Percentiles rank a stretch among this genome's conserved stretches.
These are phyloP conservation scores for Ligdia adustata DNA, from an alignment of 2,888 invertebrate genomes.

Conservation along the genomic window DNA sequence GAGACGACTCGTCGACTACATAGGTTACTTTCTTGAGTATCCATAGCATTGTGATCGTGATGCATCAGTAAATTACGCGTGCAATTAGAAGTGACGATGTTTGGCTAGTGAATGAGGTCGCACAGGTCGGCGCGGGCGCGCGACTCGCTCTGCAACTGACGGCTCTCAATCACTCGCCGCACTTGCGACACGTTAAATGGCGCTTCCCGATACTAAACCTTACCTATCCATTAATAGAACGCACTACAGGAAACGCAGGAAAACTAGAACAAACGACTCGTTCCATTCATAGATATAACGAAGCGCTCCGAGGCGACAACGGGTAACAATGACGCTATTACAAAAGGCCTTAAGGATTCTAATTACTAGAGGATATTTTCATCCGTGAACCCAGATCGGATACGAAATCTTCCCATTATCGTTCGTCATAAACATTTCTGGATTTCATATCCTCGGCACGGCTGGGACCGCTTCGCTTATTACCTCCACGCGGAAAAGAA, in stretches of 20 bases:
- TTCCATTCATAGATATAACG: slow-evolving; percentile 73
- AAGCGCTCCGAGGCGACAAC: slow-evolving; percentile 67
- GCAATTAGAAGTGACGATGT: slow-evolving; percentile 73
- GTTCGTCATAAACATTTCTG: slow-evolving; percentile 78
- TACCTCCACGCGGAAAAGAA: slow-evolving; percentile 81
- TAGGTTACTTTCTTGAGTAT: slow-evolving; percentile 41
- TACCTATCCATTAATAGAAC: slow-evolving; percentile 48
- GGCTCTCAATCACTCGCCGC: slow-evolving; percentile 66
- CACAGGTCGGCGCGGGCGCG: slow-evolving; percentile 63
- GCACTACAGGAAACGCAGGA: slow-evolving; percentile 47
- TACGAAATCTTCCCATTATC: slow-evolving; percentile 74
- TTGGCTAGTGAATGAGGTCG: slow-evolving; percentile 64
- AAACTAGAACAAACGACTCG: slow-evolving; percentile 55
- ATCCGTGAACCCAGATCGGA: slow-evolving; percentile 74
- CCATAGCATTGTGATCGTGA: slow-evolving; percentile 39
- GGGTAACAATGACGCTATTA: slow-evolving; percentile 77
- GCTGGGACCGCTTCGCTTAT: slow-evolving; percentile 74
- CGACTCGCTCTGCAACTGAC: slow-evolving; percentile 60
- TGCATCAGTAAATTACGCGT: slow-evolving; percentile 67
- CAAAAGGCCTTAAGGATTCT: slow-evolving; percentile 76
- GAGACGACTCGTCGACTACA: slow-evolving; percentile 29
- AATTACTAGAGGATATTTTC: slow-evolving; percentile 73
- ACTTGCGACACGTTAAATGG: slow-evolving; percentile 40
- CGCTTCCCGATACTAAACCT: slow-evolving; percentile 43
- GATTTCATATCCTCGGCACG: slow-evolving; percentile 81